These are phyloP conservation scores for Leptinotarsa peninsularis DNA, from an alignment of 2,888 invertebrate genomes.

Conservation along the genomic window DNA sequence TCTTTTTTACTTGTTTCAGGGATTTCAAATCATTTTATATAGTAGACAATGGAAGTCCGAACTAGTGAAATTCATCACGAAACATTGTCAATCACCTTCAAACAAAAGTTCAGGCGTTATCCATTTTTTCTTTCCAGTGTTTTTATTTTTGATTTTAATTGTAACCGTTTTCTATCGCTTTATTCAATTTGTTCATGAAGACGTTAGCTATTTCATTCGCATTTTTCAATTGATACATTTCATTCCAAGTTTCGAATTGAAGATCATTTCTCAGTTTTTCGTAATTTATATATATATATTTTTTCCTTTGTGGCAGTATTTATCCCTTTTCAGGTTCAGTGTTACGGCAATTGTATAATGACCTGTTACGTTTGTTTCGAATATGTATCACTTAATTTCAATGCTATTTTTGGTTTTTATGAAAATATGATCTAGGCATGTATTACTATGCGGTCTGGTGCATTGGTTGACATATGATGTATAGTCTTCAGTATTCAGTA, in stretches of 20 bases:
- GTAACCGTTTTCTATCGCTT: constrained; percentile 15
- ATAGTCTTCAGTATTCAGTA: constrained; percentile 17
- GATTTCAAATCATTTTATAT: too few relatives aligned
- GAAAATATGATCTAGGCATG: constrained; percentile 18
- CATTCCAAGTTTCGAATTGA: constrained; percentile 9
- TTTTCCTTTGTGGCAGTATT: not conserved
- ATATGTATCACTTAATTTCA: constrained; percentile 8
- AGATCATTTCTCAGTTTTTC: constrained; percentile 17
- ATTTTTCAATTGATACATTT: not conserved
- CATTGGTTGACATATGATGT: constrained; percentile 13
- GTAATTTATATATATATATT: constrained; percentile 2
- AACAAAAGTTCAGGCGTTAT: constrained; percentile 17
- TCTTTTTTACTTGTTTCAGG: too few relatives aligned
- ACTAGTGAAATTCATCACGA: too few relatives aligned
- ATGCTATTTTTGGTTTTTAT: constrained; percentile 13
- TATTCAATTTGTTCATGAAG: constrained; percentile 8
- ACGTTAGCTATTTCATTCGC: not conserved
- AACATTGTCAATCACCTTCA: too few relatives aligned
- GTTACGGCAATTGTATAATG: constrained; percentile 13
- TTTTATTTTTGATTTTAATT: constrained; percentile 19
- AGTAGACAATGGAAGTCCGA: too few relatives aligned
- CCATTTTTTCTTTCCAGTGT: constrained; percentile 12
- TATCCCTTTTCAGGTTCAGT: constrained; percentile 17
- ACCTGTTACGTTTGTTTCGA: constrained; percentile 15
- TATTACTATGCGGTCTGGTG: constrained; percentile 15